Evolutionary conservation across 2,113 vertebrate species (phyloP).

Genomic region (Oncorhynchus keta): DNA sequence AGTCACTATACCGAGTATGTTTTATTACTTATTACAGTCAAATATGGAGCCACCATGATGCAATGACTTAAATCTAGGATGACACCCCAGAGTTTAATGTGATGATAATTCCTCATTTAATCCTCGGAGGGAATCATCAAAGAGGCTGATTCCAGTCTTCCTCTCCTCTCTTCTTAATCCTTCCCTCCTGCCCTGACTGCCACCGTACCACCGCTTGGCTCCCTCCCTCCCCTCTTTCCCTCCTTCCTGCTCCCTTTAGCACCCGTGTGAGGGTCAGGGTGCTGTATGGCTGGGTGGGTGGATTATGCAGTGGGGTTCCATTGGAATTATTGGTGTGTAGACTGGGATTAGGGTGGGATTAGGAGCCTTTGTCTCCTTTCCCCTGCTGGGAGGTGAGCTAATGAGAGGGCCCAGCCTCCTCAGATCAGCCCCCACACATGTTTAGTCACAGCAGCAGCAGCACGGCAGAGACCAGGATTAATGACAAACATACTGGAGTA

Average conservation of each 20-base stretch:
- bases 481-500: slow-evolving; percentile 42
- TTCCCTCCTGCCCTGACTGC: background rate
- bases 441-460: slow-evolving; percentile 43
- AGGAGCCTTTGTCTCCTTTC: slow-evolving; percentile 57
- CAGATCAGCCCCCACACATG: slow-evolving; percentile 35
- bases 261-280: slow-evolving; percentile 36
- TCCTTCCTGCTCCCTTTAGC: slow-evolving; percentile 26
- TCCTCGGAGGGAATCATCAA: slow-evolving; percentile 56
- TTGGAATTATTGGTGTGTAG: slow-evolving; percentile 64
- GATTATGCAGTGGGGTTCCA: slow-evolving; percentile 59
- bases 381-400: slow-evolving; percentile 58
- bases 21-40: too few species aligned
- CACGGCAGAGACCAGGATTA: slow-evolving; percentile 47
- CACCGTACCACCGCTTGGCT: too few species aligned
- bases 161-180: slow-evolving; percentile 49
- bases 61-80: slow-evolving; percentile 47
- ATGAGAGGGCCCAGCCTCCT: slow-evolving; percentile 54
- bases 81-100: slow-evolving; percentile 48
- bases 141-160: slow-evolving; percentile 44
- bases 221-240: slow-evolving; percentile 20
- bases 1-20: too few species aligned
- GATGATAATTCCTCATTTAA: slow-evolving; percentile 66
- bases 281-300: slow-evolving; percentile 12
- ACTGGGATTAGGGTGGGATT: slow-evolving; percentile 63
- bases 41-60: background rate